Evolutionary conservation across 1,140 invertebrate species (phyloP).

Genomic region (Adelges cooleyi): DNA sequence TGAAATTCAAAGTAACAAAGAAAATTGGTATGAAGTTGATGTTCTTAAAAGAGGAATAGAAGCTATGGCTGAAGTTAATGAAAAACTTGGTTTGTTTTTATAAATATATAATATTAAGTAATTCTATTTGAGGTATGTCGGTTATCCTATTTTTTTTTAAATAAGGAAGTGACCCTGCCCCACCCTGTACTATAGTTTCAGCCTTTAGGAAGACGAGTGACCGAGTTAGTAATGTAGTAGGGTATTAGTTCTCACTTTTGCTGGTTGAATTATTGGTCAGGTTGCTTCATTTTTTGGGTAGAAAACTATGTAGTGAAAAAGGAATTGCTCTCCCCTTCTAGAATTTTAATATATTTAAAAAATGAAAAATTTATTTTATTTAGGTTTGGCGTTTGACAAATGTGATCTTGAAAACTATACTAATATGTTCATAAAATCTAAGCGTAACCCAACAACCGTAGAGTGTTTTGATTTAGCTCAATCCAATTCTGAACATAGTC

Average conservation of each 20-base stretch:
- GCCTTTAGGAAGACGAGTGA: too few relatives aligned
- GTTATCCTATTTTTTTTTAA: too few relatives aligned
- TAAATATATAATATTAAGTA: too few relatives aligned
- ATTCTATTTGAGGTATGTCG: too few relatives aligned
- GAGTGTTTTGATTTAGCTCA: conserved; percentile 98
- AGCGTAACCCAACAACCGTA: conserved; percentile 90
- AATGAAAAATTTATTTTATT: conserved; percentile 21
- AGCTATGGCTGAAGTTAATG: conserved; percentile 73
- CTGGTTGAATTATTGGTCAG: too few relatives aligned
- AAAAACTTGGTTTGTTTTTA: conserved; percentile 62
- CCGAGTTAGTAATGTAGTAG: too few relatives aligned
- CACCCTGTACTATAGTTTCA: too few relatives aligned
- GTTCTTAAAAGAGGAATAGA: conserved; percentile 58
- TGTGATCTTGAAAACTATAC: conserved; percentile 81
- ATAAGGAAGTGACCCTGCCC: too few relatives aligned
- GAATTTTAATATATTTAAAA: not conserved
- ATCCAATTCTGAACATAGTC: conserved; percentile 88
- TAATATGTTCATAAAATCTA: conserved; percentile 66
- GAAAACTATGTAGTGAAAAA: not conserved
- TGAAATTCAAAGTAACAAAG: conserved; percentile 54
- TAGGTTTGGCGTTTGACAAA: conserved; percentile 73
- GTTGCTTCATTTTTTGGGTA: too few relatives aligned
- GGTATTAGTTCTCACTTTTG: too few relatives aligned
- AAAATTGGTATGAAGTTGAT: conserved; percentile 73
- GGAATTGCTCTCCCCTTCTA: not conserved